A percentile compares a stretch with the other conserved stretches of the same genome.
phyloP scores from a whole-genome alignment of 1,140 invertebrate genomes.

The Caerostris darwini region DNA sequence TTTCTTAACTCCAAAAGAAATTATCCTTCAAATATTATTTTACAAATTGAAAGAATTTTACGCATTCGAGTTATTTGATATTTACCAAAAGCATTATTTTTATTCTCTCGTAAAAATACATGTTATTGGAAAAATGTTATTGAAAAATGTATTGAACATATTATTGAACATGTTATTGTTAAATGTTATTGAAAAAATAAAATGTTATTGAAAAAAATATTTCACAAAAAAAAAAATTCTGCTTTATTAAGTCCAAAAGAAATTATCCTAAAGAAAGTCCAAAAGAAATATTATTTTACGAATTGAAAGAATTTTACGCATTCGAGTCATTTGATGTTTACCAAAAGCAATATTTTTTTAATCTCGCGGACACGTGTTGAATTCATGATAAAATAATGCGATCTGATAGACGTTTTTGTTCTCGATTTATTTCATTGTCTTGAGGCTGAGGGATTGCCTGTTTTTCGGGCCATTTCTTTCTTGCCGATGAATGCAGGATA shows the following conservation, averaged over 20 bases:
- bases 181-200: too few relatives aligned
- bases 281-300: neutral
- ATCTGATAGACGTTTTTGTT: conserved; percentile 37
- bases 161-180: too few relatives aligned
- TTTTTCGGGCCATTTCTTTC: conserved; percentile 48
- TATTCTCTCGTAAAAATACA: neutral
- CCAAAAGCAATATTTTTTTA: neutral
- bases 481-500: conserved; percentile 22
- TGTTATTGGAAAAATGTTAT: neutral
- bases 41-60: neutral
- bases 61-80: neutral
- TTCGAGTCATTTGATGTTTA: neutral
- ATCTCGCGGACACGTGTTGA: neutral
- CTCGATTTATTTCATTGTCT: conserved; percentile 37
- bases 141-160: too few relatives aligned
- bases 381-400: neutral
- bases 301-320: neutral
- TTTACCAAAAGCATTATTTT: neutral
- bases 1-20: too few relatives aligned
- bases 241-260: neutral
- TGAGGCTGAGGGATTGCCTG: neutral
- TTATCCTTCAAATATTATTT: neutral
- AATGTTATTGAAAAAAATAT: neutral
- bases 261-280: neutral
- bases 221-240: neutral